A percentile compares a stretch with the other conserved stretches of the same genome.
Conservation (phyloP, 2,113 vertebrate genomes). For the Calidris pygmaea region DNA sequence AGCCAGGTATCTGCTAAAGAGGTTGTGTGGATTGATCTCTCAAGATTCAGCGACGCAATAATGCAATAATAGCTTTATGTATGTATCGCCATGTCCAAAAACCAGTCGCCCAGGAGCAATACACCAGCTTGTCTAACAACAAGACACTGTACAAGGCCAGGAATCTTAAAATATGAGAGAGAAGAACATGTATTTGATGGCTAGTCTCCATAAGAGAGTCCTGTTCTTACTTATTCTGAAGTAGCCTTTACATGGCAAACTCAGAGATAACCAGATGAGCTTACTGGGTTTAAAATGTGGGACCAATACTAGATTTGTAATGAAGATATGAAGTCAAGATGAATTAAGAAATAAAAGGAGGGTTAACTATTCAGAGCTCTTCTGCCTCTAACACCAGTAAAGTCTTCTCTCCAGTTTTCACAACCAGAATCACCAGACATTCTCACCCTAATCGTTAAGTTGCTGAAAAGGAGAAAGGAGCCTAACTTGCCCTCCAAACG, state of each 20-base stretch:
- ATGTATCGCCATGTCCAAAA: background rate
- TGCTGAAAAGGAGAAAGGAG: background rate
- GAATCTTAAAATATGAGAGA: background rate
- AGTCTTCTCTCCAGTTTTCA: background rate
- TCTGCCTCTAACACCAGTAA: background rate
- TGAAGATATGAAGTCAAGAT: background rate
- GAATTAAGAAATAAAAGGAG: background rate
- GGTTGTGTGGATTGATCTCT: background rate
- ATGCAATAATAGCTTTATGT: background rate
- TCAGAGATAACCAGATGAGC: background rate
- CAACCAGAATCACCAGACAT: background rate
- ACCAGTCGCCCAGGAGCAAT: background rate
- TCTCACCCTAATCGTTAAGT: background rate
- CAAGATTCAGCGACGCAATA: background rate
- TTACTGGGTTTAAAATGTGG: background rate
- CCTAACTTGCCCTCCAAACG: background rate
- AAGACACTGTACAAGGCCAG: background rate
- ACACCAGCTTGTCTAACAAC: background rate
- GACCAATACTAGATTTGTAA: background rate
- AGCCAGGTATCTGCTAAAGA: background rate
- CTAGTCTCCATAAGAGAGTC: background rate
- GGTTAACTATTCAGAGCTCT: background rate
- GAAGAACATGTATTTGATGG: background rate
- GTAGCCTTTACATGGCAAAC: background rate
- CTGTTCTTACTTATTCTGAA: background rate